Conservation (phyloP, 2,113 vertebrate genomes). For the Tautogolabrus adspersus region DNA sequence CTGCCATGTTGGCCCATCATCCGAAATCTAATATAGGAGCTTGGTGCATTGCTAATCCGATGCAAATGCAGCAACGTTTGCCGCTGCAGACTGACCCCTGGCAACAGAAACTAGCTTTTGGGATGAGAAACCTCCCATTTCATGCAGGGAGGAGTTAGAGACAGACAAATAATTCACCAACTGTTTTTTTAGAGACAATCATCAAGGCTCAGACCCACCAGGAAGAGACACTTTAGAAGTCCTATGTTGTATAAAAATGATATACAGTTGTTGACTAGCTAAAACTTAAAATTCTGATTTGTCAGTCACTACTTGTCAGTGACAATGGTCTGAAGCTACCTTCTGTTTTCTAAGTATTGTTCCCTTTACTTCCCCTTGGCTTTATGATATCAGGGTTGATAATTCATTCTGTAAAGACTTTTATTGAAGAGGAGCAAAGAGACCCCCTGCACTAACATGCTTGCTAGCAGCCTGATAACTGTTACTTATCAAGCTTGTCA, state of each 20-base stretch:
- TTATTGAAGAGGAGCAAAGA: background rate
- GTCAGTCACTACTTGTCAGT: too few relatives aligned
- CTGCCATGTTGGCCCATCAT: background rate
- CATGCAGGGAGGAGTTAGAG: background rate
- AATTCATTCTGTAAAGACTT: background rate
- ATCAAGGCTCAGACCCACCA: too few relatives aligned
- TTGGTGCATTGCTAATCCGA: background rate
- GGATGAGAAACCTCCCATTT: background rate
- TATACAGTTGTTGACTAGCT: too few relatives aligned
- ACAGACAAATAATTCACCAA: background rate
- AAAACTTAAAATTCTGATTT: too few relatives aligned
- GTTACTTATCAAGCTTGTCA: background rate
- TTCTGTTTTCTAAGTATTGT: background rate
- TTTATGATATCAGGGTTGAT: background rate
- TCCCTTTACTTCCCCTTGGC: background rate
- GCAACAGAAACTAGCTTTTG: background rate
- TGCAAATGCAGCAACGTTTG: slow-evolving; percentile 1
- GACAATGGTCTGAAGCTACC: too few relatives aligned
- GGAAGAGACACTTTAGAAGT: too few relatives aligned
- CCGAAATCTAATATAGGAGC: background rate
- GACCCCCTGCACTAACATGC: background rate
- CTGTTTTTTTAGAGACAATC: too few relatives aligned
- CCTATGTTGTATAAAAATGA: too few relatives aligned
- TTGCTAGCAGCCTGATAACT: background rate
- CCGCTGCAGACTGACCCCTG: background rate